Conservation (phyloP, 2,113 vertebrate genomes). For the Melanotaenia duboulayi region DNA sequence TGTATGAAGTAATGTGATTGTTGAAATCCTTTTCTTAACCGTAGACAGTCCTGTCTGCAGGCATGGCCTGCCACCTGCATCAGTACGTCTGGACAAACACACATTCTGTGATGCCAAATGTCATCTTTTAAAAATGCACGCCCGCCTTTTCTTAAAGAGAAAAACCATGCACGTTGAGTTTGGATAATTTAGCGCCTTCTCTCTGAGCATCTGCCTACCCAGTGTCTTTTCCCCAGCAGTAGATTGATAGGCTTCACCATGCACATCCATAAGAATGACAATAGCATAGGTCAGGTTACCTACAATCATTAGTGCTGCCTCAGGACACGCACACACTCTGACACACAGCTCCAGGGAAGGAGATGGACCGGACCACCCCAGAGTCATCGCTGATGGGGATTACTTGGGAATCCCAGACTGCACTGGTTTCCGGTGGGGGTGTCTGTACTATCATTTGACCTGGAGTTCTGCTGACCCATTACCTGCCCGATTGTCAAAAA, state of each 20-base stretch:
- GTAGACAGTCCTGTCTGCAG: slow-evolving; percentile 1
- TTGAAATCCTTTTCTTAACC: slow-evolving; percentile 10
- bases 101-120: slow-evolving; percentile 30
- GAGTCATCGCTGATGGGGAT: slow-evolving; percentile 70
- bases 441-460: slow-evolving; percentile 76
- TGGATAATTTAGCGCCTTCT: slow-evolving; percentile 43
- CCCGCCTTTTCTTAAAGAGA: slow-evolving; percentile 3
- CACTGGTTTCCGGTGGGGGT: slow-evolving; percentile 50
- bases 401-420: slow-evolving; percentile 76
- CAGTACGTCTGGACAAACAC: slow-evolving; percentile 15
- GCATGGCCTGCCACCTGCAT: slow-evolving; percentile 3
- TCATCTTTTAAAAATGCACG: slow-evolving; percentile 19
- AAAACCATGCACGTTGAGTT: slow-evolving; percentile 23
- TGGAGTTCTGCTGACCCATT: slow-evolving; percentile 62
- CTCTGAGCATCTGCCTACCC: slow-evolving; percentile 66
- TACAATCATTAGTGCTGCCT: slow-evolving; percentile 77
- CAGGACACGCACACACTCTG: slow-evolving; percentile 44
- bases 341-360: slow-evolving; percentile 38
- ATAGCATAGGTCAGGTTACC: slow-evolving; percentile 76
- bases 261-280: slow-evolving; percentile 66
- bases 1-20: neutral
- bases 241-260: slow-evolving; percentile 70
- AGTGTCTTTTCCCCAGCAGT: slow-evolving; percentile 40
- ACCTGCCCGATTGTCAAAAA: slow-evolving; percentile 26
- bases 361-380: slow-evolving; percentile 83